These are phyloP conservation scores for Eudemis profundana DNA, from an alignment of 2,888 invertebrate genomes.

Conservation along the genomic window DNA sequence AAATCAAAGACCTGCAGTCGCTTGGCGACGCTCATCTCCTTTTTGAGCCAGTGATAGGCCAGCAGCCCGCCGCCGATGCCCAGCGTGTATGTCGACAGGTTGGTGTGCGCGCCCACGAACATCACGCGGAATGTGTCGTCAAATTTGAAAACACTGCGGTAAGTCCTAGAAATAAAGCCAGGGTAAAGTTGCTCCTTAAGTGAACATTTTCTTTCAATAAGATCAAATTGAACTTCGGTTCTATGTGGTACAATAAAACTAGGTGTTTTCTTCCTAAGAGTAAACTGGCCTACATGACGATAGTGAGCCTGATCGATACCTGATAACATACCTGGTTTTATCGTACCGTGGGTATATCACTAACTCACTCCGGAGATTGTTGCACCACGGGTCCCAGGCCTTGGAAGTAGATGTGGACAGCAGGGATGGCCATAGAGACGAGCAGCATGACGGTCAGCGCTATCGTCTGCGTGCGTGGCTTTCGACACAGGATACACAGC, in stretches of 20 bases:
- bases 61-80: constrained; percentile 75
- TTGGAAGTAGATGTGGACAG: constrained; percentile 68
- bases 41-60: constrained; percentile 64
- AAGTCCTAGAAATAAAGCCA: constrained; percentile 61
- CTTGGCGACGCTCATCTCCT: constrained; percentile 56
- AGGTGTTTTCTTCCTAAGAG: no score
- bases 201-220: no score
- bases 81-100: constrained; percentile 70
- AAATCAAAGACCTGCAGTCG: constrained; percentile 61
- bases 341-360: background rate
- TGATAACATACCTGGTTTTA: no score
- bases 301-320: no score
- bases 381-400: constrained; percentile 71
- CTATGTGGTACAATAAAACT: no score
- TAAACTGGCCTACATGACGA: no score
- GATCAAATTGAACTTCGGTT: no score
- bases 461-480: constrained; percentile 52
- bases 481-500: constrained; percentile 61
- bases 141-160: constrained; percentile 62
- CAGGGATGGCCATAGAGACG: constrained; percentile 59
- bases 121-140: constrained; percentile 67
- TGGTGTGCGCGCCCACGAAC: constrained; percentile 73
- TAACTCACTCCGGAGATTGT: constrained; percentile 76
- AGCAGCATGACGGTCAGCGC: constrained; percentile 58
- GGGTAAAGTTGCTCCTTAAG: no score